These are phyloP conservation scores for Agrochola circellaris DNA, from an alignment of 2,888 invertebrate genomes.

Conservation along the genomic window DNA sequence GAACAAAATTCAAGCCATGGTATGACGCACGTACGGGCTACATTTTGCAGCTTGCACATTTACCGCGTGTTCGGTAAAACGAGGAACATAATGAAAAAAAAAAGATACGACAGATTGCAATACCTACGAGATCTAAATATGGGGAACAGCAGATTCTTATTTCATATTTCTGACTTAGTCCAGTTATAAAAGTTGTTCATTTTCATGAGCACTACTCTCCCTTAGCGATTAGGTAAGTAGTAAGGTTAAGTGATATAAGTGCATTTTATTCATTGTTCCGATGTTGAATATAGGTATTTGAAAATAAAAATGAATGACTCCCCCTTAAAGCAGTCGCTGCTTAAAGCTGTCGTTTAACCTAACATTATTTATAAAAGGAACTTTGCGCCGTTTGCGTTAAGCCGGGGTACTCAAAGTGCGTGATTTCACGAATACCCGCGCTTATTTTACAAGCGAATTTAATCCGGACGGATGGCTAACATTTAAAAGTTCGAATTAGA, in stretches of 20 bases:
- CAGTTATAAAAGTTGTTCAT: background rate
- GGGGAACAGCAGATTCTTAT: background rate
- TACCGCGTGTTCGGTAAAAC: background rate
- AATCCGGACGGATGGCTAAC: background rate
- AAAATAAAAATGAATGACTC: too few species aligned
- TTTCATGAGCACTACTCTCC: background rate
- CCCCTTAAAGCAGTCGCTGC: too few species aligned
- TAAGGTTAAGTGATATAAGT: too few species aligned
- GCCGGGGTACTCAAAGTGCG: background rate
- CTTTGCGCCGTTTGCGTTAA: background rate
- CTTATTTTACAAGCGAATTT: background rate
- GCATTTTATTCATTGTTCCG: too few species aligned
- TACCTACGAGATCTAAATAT: background rate
- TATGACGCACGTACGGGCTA: background rate
- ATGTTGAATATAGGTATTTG: too few species aligned
- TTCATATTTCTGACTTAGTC: background rate
- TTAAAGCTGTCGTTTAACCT: too few species aligned
- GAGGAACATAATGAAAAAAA: background rate
- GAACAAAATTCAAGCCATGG: background rate
- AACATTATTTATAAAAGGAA: background rate
- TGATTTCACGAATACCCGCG: background rate
- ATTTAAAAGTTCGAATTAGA: slow-evolving; percentile 8
- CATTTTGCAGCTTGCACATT: background rate
- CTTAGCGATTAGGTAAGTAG: too few species aligned
- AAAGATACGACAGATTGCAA: background rate